Percentiles rank a stretch among this genome's conserved stretches.
Conservation (phyloP, 2,888 invertebrate genomes). For the Megalurothrips usitatus region DNA sequence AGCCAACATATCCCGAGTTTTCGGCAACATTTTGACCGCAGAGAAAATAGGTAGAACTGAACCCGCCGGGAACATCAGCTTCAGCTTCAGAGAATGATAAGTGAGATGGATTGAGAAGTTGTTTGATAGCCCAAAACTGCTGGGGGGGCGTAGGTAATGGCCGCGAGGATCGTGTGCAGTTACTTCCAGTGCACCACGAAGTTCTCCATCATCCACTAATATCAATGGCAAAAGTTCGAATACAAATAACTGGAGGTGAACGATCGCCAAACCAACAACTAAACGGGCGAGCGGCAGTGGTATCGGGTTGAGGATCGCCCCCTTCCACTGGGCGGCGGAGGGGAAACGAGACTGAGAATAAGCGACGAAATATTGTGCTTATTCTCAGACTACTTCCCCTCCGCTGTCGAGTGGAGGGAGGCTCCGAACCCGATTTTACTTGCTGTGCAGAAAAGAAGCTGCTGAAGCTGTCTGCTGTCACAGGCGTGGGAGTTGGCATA, state of each 20-base stretch:
- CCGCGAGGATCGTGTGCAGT: not conserved
- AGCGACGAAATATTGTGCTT: too few relatives aligned
- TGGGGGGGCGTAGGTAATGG: not conserved
- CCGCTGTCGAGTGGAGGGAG: too few relatives aligned
- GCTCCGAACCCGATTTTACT: too few relatives aligned
- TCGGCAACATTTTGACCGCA: not conserved
- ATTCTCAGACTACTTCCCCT: too few relatives aligned
- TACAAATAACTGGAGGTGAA: not conserved
- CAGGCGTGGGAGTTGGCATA: not conserved
- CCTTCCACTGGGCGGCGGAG: too few relatives aligned
- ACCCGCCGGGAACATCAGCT: not conserved
- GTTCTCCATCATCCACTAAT: not conserved
- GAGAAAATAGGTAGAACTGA: not conserved
- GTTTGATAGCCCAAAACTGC: not conserved
- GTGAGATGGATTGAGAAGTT: not conserved
- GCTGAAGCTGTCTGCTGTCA: not conserved
- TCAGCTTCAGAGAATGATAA: not conserved
- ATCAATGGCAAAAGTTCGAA: not conserved
- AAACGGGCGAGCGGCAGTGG: too few relatives aligned
- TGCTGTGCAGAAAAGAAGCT: too few relatives aligned
- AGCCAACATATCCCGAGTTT: not conserved
- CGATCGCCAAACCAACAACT: not conserved
- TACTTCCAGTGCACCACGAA: not conserved
- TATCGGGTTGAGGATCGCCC: too few relatives aligned
- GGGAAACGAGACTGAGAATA: too few relatives aligned